Percentiles rank a stretch among this genome's conserved stretches.
phyloP scores from a whole-genome alignment of 2,113 vertebrate species.

The Zapornia atra region DNA sequence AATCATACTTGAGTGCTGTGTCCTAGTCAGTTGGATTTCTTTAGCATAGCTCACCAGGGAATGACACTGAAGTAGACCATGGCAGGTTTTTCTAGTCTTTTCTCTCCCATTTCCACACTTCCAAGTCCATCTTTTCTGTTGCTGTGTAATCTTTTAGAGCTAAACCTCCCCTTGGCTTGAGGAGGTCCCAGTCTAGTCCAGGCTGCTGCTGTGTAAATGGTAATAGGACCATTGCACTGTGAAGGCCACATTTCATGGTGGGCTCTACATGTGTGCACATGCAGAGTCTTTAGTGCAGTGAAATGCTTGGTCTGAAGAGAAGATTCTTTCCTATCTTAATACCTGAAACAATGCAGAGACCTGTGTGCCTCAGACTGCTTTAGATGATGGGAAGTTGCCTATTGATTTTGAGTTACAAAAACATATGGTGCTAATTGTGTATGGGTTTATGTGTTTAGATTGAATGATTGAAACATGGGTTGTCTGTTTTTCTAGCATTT shows the following conservation, averaged over 20 bases:
- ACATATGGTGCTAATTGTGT: not conserved
- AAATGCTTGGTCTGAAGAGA: not conserved
- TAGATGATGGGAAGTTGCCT: not conserved
- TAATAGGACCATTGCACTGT: not conserved
- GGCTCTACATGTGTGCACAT: fast-evolving
- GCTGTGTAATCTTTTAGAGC: not conserved
- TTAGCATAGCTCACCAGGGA: fast-evolving
- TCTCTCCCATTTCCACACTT: not conserved
- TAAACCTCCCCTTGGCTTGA: not conserved
- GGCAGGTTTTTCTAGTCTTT: not conserved
- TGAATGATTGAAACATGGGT: not conserved
- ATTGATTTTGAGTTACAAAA: not conserved
- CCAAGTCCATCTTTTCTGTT: not conserved
- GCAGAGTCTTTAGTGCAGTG: not conserved
- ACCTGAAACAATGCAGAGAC: not conserved
- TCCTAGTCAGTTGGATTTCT: not conserved
- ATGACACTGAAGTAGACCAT: not conserved
- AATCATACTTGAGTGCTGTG: fast-evolving
- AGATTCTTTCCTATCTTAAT: not conserved
- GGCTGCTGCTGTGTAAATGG: not conserved
- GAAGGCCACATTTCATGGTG: not conserved
- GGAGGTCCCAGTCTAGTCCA: not conserved
- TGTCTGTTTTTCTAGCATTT: not conserved
- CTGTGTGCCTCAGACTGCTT: not conserved
- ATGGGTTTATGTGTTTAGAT: not conserved